A percentile compares a stretch with the other conserved stretches of the same genome.
phyloP scores from a whole-genome alignment of 2,113 vertebrate species.

The Myiozetetes cayanensis region DNA sequence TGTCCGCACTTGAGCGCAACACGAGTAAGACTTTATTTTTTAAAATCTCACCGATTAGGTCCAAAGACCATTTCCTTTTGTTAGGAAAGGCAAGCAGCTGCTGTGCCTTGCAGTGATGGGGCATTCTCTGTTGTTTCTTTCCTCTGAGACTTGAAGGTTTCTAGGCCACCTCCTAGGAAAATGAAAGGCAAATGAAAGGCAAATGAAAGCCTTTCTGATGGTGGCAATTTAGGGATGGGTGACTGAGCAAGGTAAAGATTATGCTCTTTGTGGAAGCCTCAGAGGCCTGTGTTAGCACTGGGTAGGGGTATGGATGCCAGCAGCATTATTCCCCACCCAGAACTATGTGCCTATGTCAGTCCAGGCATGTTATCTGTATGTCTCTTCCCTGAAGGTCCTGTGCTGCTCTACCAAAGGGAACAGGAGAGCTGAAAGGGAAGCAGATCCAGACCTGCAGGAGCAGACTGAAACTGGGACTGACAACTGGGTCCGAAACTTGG shows the following conservation, averaged over 20 bases:
- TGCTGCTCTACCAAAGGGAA: neutral
- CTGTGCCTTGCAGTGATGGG: neutral
- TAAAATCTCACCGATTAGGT: neutral
- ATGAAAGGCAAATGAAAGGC: neutral
- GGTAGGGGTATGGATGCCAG: neutral
- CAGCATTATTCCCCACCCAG: neutral
- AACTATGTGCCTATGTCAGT: accelerated
- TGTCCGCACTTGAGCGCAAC: neutral
- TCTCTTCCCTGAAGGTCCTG: neutral
- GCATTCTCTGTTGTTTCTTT: neutral
- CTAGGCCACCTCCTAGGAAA: neutral
- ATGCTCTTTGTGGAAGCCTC: neutral
- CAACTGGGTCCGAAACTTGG: neutral
- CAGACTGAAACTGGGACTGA: neutral
- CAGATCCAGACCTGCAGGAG: neutral
- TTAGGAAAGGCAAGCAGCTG: neutral
- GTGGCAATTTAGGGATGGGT: neutral
- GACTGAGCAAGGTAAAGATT: neutral
- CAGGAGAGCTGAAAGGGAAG: neutral
- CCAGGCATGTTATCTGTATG: accelerated
- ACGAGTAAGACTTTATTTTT: neutral
- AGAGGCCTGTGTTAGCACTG: accelerated
- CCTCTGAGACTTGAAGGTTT: neutral
- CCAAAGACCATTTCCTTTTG: neutral
- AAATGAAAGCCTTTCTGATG: neutral